Evolutionary conservation across 2,888 invertebrate genomes (phyloP).

Genomic region (Acanthacorydalis orientalis): DNA sequence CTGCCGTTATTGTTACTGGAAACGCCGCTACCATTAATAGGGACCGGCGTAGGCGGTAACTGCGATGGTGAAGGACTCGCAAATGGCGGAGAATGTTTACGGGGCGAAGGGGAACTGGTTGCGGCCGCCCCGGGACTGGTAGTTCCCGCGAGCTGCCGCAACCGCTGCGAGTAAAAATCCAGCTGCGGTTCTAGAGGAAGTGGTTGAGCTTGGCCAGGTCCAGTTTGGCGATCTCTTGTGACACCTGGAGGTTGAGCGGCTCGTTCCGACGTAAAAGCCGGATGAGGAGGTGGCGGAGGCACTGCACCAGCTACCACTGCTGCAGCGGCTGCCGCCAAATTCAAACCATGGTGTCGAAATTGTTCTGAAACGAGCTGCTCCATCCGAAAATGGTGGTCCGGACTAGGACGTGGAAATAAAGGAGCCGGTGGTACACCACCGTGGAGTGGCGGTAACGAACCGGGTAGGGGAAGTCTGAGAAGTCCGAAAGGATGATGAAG

Average conservation of each 20-base stretch:
- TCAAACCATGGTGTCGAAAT: conserved; percentile 63
- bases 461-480: conserved; percentile 58
- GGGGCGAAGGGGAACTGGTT: conserved; percentile 66
- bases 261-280: conserved; percentile 27
- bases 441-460: conserved; percentile 41
- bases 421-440: conserved; percentile 56
- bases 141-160: conserved; percentile 94
- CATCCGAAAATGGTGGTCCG: conserved; percentile 66
- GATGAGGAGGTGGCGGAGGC: conserved; percentile 42
- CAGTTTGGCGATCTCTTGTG: conserved; percentile 30
- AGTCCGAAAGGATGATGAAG: conserved; percentile 60
- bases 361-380: conserved; percentile 72
- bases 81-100: conserved; percentile 64
- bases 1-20: conserved; percentile 32
- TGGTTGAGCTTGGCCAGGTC: conserved; percentile 35
- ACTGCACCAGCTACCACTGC: conserved; percentile 43
- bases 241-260: conserved; percentile 32
- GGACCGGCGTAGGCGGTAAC: conserved; percentile 42
- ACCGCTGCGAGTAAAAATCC: conserved; percentile 99
- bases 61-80: conserved; percentile 66
- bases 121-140: conserved; percentile 84
- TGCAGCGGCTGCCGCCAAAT: conserved; percentile 58
- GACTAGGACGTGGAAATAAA: conserved; percentile 57
- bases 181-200: conserved; percentile 73
- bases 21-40: conserved; percentile 16